Conservation (phyloP, 2,113 vertebrate genomes). For the Erythrolamprus reginae region DNA sequence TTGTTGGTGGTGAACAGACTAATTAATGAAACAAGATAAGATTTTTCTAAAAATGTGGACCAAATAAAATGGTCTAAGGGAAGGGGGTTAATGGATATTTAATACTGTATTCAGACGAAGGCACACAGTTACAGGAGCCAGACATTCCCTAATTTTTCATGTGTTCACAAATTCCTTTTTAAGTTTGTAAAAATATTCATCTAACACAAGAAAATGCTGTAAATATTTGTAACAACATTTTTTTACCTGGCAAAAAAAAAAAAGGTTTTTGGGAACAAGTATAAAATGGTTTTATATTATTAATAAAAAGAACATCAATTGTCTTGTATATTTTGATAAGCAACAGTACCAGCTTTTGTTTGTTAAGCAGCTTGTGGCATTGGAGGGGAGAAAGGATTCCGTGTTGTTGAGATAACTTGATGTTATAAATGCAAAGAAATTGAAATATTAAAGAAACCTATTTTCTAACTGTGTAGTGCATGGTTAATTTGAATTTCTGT, state of each 20-base stretch:
- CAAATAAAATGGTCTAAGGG: constrained; percentile 44
- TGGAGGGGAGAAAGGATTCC: constrained; percentile 67
- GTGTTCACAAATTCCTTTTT: constrained; percentile 63
- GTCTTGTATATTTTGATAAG: constrained; percentile 83
- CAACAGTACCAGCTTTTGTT: constrained; percentile 79
- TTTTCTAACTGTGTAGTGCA: constrained; percentile 79
- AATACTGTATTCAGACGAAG: constrained; percentile 58
- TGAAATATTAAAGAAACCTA: constrained; percentile 79
- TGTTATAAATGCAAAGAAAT: constrained; percentile 79
- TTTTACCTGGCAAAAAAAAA: constrained; percentile 64
- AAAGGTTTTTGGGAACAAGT: constrained; percentile 74
- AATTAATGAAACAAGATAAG: constrained; percentile 46
- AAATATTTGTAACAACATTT: constrained; percentile 74
- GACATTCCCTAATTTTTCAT: constrained; percentile 54
- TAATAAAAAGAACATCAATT: constrained; percentile 62
- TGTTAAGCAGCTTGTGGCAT: constrained; percentile 73
- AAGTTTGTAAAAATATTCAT: constrained; percentile 67
- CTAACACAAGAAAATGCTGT: constrained; percentile 72
- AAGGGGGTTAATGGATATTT: constrained; percentile 37
- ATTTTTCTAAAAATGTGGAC: constrained; percentile 47
- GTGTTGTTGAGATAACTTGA: constrained; percentile 69
- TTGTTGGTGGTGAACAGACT: constrained; percentile 42
- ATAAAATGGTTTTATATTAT: constrained; percentile 76
- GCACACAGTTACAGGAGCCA: constrained; percentile 50
- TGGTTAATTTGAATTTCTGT: constrained; percentile 74